These are phyloP conservation scores for Drosophila yooni DNA, from an alignment of 2,888 invertebrate species.

Conservation along the genomic window DNA sequence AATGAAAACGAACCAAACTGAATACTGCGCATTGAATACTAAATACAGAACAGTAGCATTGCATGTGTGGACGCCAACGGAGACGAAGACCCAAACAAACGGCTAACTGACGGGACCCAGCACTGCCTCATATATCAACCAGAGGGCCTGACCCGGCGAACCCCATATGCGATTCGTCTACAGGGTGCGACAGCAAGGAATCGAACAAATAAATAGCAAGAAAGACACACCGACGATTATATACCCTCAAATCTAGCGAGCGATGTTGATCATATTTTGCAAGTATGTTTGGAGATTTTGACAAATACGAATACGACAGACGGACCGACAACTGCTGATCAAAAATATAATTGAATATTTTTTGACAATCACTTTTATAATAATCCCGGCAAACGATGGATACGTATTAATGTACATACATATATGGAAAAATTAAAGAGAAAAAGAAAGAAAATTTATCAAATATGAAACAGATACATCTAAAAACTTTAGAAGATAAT, in stretches of 20 bases:
- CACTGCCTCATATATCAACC: conserved; percentile 55
- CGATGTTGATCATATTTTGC: neutral
- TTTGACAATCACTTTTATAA: too few relatives aligned
- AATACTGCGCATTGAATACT: conserved; percentile 29
- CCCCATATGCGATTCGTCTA: conserved; percentile 7
- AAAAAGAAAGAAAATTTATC: neutral
- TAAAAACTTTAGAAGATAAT: too few relatives aligned
- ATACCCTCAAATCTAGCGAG: neutral
- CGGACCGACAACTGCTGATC: neutral
- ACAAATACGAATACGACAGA: neutral
- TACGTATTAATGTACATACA: neutral
- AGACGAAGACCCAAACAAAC: conserved; percentile 30
- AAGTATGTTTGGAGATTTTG: neutral
- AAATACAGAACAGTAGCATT: conserved; percentile 59
- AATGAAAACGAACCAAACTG: conserved; percentile 50
- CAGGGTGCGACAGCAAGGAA: conserved; percentile 26
- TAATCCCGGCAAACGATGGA: neutral
- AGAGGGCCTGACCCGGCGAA: conserved; percentile 13
- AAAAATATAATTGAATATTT: neutral
- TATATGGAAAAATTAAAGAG: neutral
- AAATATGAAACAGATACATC: neutral
- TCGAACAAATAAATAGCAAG: too few relatives aligned
- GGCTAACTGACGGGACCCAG: conserved; percentile 33
- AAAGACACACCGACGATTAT: neutral
- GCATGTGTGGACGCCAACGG: conserved; percentile 57